phyloP scores from a whole-genome alignment of 2,797 vertebrate species.

The Odontamblyopus rebecca region DNA sequence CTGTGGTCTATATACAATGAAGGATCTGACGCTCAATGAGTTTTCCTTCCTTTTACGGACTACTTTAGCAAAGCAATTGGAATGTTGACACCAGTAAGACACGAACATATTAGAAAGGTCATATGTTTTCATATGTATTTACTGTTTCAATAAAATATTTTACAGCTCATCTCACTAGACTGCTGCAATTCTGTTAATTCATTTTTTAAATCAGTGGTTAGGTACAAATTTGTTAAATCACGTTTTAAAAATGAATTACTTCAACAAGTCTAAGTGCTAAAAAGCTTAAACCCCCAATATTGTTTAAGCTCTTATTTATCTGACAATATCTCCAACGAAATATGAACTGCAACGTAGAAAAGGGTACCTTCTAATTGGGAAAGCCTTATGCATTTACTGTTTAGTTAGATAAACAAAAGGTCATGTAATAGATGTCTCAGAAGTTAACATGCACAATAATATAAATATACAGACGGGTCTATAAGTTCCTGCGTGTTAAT shows the following conservation, averaged over 20 bases:
- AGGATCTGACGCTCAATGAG: constrained; percentile 40
- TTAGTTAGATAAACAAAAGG: not conserved
- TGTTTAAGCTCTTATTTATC: too few relatives aligned
- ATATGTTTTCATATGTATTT: not conserved
- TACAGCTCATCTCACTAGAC: too few relatives aligned
- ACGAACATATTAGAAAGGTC: not conserved
- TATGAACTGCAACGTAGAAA: not conserved
- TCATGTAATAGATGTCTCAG: not conserved
- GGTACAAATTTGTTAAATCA: too few relatives aligned
- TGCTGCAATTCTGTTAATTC: too few relatives aligned
- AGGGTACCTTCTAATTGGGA: not conserved
- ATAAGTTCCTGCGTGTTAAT: too few relatives aligned
- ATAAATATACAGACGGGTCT: too few relatives aligned
- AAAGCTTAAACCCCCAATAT: too few relatives aligned
- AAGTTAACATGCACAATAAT: constrained; percentile 46
- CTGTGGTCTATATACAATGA: constrained; percentile 89
- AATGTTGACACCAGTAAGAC: not conserved
- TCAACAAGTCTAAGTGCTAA: too few relatives aligned
- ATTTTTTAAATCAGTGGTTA: too few relatives aligned
- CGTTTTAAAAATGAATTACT: too few relatives aligned
- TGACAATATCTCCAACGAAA: not conserved
- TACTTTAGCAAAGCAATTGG: not conserved
- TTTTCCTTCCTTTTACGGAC: constrained; percentile 10
- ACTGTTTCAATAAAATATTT: too few relatives aligned
- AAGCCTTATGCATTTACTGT: not conserved